Evolutionary conservation across 2,113 vertebrate genomes (phyloP).

Genomic region (Pollachius pollachius): DNA sequence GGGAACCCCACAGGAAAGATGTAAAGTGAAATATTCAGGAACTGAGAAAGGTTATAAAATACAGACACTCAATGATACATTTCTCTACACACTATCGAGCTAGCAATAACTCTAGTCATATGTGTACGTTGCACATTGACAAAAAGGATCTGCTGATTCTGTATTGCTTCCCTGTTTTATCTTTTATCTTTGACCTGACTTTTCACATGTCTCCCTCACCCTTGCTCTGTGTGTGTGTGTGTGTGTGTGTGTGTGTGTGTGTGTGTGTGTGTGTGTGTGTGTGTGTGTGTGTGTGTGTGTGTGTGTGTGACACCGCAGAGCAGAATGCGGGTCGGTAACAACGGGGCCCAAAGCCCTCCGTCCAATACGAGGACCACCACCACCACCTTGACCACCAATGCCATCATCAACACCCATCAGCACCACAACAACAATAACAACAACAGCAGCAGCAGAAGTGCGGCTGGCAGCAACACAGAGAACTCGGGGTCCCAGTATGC

Average conservation of each 20-base stretch:
- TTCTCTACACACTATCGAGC: no score
- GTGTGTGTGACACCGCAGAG: slow-evolving; percentile 17
- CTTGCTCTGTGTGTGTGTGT: background rate
- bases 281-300: background rate
- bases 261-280: slow-evolving; percentile 8
- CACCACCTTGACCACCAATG: background rate
- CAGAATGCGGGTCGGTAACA: slow-evolving; percentile 51
- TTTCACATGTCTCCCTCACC: no score
- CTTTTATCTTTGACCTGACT: no score
- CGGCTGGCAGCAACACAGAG: slow-evolving; percentile 43
- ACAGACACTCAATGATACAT: no score
- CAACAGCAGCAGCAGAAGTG: slow-evolving; percentile 13
- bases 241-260: slow-evolving; percentile 14
- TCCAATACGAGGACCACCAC: background rate
- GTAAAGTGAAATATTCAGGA: no score
- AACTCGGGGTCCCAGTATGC: slow-evolving; percentile 88
- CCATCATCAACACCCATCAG: background rate
- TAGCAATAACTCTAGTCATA: no score
- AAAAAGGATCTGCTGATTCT: no score
- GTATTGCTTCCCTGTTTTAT: no score
- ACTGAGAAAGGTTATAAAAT: no score
- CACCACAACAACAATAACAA: slow-evolving; percentile 13
- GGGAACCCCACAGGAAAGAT: no score
- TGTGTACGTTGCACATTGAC: no score
- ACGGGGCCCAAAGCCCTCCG: slow-evolving; percentile 5